Evolutionary conservation across 1,140 invertebrate genomes (phyloP), one percentile per base, ranked within the genome.

Genomic region (Plectrocnemia conspersa): DNA sequence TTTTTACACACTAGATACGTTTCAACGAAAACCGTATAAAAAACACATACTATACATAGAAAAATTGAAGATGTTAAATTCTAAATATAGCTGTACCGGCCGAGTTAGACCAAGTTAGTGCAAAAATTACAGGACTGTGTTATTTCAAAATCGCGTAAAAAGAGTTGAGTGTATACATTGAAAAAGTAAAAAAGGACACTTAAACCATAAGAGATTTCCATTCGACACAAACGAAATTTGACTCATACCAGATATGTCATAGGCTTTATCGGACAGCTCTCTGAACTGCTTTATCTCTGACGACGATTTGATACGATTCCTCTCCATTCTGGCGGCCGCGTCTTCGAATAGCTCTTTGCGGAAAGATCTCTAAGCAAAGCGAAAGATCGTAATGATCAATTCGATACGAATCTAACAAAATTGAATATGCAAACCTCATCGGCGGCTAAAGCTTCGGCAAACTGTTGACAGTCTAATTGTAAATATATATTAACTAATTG

Each of bases 401-500:
- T n/a, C n/a, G 77, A 77, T 58, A 58, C 18, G 10, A 3, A 59
- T 27, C 49, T 64, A 60, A 63, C 36, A 63, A 70, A 56, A n/a
- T 21, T 15, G 15, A 55, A 45, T 38, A 35, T 47, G 24, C 6
- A 18, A 53, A 88, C 86, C 80, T 95, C 92, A 71, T 97, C 93
- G 56, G 83, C 84, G 16, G 92, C 92, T 48, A 96, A 77, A 35
- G 91, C 90, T 62, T 88, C 80, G 63, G 90, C 90, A 77, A 97
- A 96, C 68, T 82, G 80, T 69, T 90, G 84, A 73, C 88, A 91
- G 78, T 96, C 91, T 58, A 99, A 80, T 76, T 98, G 93, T 50
- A 98, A 77, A 77, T 98, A 98, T 68, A 99, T 97, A 69, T 95
- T 89, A 38, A 95, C 91, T 38, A 99, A 80, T 71, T 96, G 89